These are phyloP conservation scores for Tenthredo livida DNA, from an alignment of 2,888 invertebrate genomes.

Conservation along the genomic window DNA sequence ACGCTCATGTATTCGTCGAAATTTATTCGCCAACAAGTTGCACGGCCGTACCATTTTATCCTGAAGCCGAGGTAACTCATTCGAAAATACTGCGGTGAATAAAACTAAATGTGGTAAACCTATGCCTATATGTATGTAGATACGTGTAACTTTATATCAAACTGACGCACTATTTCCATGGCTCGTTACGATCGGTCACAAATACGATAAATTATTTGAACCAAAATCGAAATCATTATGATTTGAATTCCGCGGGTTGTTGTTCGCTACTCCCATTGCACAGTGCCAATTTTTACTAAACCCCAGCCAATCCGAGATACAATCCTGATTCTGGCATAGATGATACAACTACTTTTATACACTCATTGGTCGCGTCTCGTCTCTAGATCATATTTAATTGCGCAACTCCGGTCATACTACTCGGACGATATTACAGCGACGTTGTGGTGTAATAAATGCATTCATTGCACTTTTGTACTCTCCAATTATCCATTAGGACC, in stretches of 20 bases:
- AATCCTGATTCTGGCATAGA: neutral
- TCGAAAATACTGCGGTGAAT: neutral
- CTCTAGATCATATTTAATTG: constrained; percentile 6
- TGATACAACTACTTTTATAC: neutral
- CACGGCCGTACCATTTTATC: constrained; percentile 56
- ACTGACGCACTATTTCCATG: constrained; percentile 10
- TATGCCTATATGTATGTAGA: neutral
- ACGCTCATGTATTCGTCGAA: constrained; percentile 23
- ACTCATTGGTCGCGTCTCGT: neutral
- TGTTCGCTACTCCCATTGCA: neutral
- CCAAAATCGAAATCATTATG: neutral
- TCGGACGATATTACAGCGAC: constrained; percentile 17
- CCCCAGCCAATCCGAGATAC: neutral
- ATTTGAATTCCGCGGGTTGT: neutral
- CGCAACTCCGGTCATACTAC: constrained; percentile 3
- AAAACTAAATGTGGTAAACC: neutral
- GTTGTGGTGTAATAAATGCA: neutral
- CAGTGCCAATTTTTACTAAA: neutral
- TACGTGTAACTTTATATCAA: neutral
- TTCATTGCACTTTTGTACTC: neutral
- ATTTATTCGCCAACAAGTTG: constrained; percentile 54
- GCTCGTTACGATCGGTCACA: neutral
- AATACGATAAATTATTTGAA: neutral
- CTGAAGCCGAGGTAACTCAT: constrained; percentile 54
- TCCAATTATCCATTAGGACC: neutral